Evolutionary conservation across 2,113 vertebrate species (phyloP), one percentile per base, ranked within the genome.

Genomic region (Anseranas semipalmata): DNA sequence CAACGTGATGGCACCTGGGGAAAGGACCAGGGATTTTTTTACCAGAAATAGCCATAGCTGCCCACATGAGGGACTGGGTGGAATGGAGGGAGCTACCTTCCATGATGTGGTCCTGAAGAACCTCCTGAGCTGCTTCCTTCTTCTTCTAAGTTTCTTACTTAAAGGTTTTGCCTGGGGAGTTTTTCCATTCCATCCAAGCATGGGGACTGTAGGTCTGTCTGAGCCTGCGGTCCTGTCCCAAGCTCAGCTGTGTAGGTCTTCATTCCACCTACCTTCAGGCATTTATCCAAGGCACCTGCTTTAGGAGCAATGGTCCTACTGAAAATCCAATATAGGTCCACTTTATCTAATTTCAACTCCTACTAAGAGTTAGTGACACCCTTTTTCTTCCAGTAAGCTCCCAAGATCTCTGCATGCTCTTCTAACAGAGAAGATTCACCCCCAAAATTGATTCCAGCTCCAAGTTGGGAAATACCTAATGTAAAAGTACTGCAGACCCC

Each of bases 261-360:
- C 46, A 16, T 70, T 74, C n/a, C 32, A 30, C 4, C 10, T 56
- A 8, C 62, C 10, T 78, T 82, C n/a, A 66, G 9, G 17, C 1
- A 3, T 11, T 56, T 41, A 25, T 52, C 17, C 15, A 12, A 10
- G 13, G 37, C 73, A 80, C 4, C 4, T 74, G 66, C 15, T 55
- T 89, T 22, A 32, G 6, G n/a, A 82, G 6, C 3, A 85, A 19
- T 3, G 43, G 13, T 32, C 15, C 24, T 62, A 35, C 5, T 46
- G 58, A 70, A 50, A 32, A 50, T 9, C 19, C 15, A 21, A 4
- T 15, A 27, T 0, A 0, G 65, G 5, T 55, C 28, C 16, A 15
- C 20, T 63, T 65, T 63, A 35, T 5, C 7, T 39, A 2, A 70
- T 93, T 82, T 76, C 41, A 19, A 7, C 9, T 18, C 24, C 22